Evolutionary conservation across 2,113 vertebrate genomes (phyloP).

Genomic region (Melozone crissalis): DNA sequence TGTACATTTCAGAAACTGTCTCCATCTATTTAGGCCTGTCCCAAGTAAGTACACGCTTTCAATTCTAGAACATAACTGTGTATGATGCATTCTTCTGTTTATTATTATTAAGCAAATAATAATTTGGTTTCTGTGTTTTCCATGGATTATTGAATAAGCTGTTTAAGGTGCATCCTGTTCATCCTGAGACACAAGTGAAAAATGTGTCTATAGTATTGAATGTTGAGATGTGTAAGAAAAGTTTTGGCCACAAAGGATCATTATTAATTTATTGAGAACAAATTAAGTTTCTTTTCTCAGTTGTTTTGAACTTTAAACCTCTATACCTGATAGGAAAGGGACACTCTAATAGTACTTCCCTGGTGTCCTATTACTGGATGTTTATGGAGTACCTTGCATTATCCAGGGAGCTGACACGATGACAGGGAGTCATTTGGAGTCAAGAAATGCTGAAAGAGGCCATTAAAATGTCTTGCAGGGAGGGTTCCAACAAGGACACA

Average conservation of each 20-base stretch:
- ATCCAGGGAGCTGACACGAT: conserved; percentile 83
- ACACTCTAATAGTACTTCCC: conserved; percentile 79
- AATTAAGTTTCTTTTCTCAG: conserved; percentile 78
- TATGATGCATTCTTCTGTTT: neutral
- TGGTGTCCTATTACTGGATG: conserved; percentile 84
- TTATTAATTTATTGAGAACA: conserved; percentile 82
- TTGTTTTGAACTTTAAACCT: conserved; percentile 84
- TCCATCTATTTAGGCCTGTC: conserved; percentile 99
- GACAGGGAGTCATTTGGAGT: conserved; percentile 82
- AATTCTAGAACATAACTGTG: conserved; percentile 6
- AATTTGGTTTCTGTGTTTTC: conserved; percentile 36
- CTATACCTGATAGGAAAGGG: conserved; percentile 75
- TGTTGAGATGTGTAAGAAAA: conserved; percentile 43
- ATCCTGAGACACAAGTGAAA: conserved; percentile 18
- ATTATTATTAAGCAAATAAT: conserved; percentile 8
- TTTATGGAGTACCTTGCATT: conserved; percentile 78
- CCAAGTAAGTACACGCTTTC: conserved; percentile 86
- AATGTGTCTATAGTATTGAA: neutral
- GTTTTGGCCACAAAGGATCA: conserved; percentile 58
- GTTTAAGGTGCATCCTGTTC: conserved; percentile 30
- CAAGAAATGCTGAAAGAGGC: conserved; percentile 79
- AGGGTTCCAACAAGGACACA: conserved; percentile 68
- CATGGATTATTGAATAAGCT: conserved; percentile 41
- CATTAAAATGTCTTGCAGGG: conserved; percentile 79
- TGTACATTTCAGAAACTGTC: conserved; percentile 99